Base-by-base conservation (phyloP, 2,113 vertebrate genomes). In the Stictonetta naevosa region DNA sequence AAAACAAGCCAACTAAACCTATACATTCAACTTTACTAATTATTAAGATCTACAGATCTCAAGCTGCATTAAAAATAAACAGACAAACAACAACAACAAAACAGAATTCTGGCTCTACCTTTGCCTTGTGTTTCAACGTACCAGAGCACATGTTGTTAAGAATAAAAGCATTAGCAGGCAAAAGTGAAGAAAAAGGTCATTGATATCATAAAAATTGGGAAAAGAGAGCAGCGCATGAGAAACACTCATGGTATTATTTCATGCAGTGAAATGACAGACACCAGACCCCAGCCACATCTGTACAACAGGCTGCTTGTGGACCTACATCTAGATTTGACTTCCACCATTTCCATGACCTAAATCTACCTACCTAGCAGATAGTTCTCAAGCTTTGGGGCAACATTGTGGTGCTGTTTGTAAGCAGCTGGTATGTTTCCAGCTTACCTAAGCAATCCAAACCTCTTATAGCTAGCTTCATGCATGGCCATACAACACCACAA, bases 1-100 rank as follows among this genome's bases (percentile, higher is more conserved):
- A 83, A 95, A 90, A 90, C 64, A 76, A 90, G 15, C 44, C 55
- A 93, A 86, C 16, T 74, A 81, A 88, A 93, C 55, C 46, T 5
- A 83, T 18, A 81, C 19, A 63, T 92, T 56, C 17, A 21, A 2
- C 46, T 86, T 83, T 86, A 56, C 33, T 92, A n/a, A 88, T 73
- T 80, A 67, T 33, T n/a, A 36, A 63, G 68, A 52, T 53, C 73
- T 68, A 64, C 38, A 78, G 60, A 84, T 63, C 56, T 72, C 56
- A 91, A 78, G 21, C 19, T 88, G 60, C 26, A 59, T 80, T 90
- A 40, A 74, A 83, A 34, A 50, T 16, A 71, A 28, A 28, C 40
- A 44, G n/a, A 44, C 16, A n/a, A n/a, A 18, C 21, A n/a, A 18
- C 26, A 40, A 12, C 25, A 63, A 40, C 11, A 16, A 38, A 55